These are phyloP conservation scores for Ormyrus pomaceus DNA, from an alignment of 2,888 invertebrate species.

Conservation along the genomic window DNA sequence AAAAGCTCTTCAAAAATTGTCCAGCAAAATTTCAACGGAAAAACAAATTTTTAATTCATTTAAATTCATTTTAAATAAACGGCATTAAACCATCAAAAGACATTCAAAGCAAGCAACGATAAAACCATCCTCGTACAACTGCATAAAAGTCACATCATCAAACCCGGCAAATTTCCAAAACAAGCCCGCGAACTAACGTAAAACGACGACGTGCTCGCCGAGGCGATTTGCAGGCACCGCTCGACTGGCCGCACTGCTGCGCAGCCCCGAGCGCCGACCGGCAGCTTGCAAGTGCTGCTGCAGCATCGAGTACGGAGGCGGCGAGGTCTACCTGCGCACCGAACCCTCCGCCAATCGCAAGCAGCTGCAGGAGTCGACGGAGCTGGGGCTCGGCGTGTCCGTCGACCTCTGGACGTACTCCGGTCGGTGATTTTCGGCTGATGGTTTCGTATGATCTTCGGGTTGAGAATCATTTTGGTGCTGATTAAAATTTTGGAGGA, in stretches of 20 bases:
- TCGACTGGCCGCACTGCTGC: conserved; percentile 15
- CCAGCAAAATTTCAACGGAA: no score
- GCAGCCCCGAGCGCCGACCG: not conserved
- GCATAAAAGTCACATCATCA: no score
- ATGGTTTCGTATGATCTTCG: no score
- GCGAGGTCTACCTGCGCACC: conserved; percentile 42
- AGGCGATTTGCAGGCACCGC: conserved; percentile 15
- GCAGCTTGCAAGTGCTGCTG: conserved; percentile 26
- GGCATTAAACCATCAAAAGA: no score
- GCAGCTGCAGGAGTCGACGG: not conserved
- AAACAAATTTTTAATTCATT: no score
- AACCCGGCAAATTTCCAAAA: no score
- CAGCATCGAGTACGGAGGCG: conserved; percentile 35
- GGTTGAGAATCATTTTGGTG: no score
- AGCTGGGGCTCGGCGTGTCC: not conserved
- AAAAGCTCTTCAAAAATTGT: no score
- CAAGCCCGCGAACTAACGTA: not conserved
- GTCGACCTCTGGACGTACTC: not conserved
- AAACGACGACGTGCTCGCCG: not conserved
- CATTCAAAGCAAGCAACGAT: no score
- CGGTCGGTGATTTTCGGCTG: not conserved
- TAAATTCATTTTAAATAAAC: no score
- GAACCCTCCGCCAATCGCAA: not conserved
- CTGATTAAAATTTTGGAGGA: no score
- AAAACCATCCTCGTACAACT: no score